phyloP scores from a whole-genome alignment of 1,140 invertebrate genomes.

The Drosophila pruinosa region DNA sequence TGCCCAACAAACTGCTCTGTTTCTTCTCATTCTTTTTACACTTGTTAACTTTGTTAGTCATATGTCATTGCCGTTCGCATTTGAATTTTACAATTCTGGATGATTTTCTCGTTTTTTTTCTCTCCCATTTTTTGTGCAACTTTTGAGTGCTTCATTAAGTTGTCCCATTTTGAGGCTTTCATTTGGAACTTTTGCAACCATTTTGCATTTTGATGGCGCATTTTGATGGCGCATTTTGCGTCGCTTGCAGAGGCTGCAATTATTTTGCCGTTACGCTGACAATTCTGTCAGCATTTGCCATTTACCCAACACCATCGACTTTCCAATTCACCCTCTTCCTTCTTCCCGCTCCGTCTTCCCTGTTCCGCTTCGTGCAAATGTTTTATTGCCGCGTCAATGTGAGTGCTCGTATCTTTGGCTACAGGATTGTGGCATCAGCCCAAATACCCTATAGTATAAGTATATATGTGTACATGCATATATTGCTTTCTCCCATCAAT shows the following conservation, averaged over 20 bases:
- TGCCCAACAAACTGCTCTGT: too few species aligned
- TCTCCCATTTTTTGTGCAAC: slow-evolving; percentile 14
- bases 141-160: slow-evolving; percentile 41
- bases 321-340: background rate
- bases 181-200: slow-evolving; percentile 52
- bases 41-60: slow-evolving; percentile 19
- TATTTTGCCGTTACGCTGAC: slow-evolving; percentile 64
- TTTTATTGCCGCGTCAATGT: slow-evolving; percentile 65
- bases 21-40: background rate
- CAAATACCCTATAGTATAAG: slow-evolving; percentile 45
- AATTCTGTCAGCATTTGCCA: slow-evolving; percentile 14
- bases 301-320: background rate
- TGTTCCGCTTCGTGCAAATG: slow-evolving; percentile 15
- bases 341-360: background rate
- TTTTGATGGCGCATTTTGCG: slow-evolving; percentile 56
- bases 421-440: slow-evolving; percentile 43
- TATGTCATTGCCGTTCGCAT: slow-evolving; percentile 14
- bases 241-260: slow-evolving; percentile 59
- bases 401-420: slow-evolving; percentile 29
- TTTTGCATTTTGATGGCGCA: slow-evolving; percentile 72
- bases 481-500: slow-evolving; percentile 10
- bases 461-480: background rate
- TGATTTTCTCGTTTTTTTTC: slow-evolving; percentile 1
- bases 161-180: slow-evolving; percentile 21
- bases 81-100: slow-evolving; percentile 14